These are phyloP conservation scores for Rhodinocichla rosea DNA, from an alignment of 2,113 vertebrate genomes.

Conservation along the genomic window DNA sequence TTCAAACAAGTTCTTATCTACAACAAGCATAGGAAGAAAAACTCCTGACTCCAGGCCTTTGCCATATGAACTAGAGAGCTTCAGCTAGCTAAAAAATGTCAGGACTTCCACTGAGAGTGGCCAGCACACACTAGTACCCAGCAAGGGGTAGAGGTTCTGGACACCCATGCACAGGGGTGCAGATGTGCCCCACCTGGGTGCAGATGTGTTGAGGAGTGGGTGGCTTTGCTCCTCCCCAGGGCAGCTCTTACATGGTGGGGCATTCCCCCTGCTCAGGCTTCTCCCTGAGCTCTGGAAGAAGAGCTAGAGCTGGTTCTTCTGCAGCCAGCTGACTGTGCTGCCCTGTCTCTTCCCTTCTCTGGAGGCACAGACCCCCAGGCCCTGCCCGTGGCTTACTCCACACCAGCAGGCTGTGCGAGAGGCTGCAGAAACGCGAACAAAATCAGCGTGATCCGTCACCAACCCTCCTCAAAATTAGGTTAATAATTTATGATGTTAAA, in stretches of 20 bases:
- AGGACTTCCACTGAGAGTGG: background rate
- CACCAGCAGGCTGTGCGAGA: background rate
- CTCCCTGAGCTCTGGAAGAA: background rate
- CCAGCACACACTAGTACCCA: background rate
- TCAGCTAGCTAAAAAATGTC: background rate
- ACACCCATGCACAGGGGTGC: background rate
- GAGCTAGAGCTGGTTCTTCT: background rate
- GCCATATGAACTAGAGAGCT: background rate
- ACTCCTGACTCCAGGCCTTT: background rate
- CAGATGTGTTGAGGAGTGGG: background rate
- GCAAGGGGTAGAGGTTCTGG: background rate
- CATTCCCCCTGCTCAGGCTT: background rate
- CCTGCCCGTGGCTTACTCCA: background rate
- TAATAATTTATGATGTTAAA: slow-evolving; percentile 91
- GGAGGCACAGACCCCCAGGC: background rate
- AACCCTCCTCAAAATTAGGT: slow-evolving; percentile 84
- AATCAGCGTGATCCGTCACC: slow-evolving; percentile 75
- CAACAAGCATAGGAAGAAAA: background rate
- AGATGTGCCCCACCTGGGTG: background rate
- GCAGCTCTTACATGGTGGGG: background rate
- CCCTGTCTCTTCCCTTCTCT: background rate
- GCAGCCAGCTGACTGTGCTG: background rate
- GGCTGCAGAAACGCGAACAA: background rate
- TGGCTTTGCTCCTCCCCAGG: fast-evolving
- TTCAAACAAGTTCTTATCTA: background rate